A percentile compares a stretch with the other conserved stretches of the same genome.
These are phyloP conservation scores for Cygnus olor DNA, from an alignment of 2,797 vertebrate genomes.

Conservation along the genomic window DNA sequence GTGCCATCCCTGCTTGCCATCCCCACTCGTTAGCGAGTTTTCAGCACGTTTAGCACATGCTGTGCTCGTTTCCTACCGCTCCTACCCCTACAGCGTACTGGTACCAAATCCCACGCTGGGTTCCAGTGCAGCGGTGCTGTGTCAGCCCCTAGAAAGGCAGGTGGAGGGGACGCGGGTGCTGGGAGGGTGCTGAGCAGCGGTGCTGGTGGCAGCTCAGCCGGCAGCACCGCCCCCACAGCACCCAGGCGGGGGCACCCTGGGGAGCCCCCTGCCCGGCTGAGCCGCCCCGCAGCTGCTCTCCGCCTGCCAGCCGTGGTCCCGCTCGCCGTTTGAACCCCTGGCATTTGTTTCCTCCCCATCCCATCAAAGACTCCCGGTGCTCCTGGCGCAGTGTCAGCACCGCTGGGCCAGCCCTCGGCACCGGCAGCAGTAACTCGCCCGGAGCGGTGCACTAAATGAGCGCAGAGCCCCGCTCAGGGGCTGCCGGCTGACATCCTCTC, in stretches of 20 bases:
- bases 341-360: accelerated
- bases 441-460: accelerated
- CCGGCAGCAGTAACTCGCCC: background rate
- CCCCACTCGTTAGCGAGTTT: background rate
- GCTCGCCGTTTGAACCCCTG: accelerated
- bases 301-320: background rate
- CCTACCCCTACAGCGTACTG: background rate
- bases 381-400: background rate
- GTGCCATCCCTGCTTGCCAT: background rate
- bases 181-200: accelerated
- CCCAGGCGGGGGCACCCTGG: accelerated
- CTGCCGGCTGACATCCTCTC: background rate
- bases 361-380: background rate
- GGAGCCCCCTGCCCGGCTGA: background rate
- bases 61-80: background rate
- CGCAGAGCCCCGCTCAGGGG: background rate
- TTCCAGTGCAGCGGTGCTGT: background rate
- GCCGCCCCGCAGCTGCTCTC: background rate
- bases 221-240: background rate
- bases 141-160: background rate
- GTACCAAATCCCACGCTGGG: background rate
- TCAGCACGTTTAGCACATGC: accelerated
- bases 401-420: background rate
- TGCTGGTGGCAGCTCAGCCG: background rate
- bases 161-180: accelerated